Percentiles rank a stretch among this genome's conserved stretches.
These are phyloP conservation scores for Drosophila serrata DNA, from an alignment of 1,140 invertebrate species.

Conservation along the genomic window DNA sequence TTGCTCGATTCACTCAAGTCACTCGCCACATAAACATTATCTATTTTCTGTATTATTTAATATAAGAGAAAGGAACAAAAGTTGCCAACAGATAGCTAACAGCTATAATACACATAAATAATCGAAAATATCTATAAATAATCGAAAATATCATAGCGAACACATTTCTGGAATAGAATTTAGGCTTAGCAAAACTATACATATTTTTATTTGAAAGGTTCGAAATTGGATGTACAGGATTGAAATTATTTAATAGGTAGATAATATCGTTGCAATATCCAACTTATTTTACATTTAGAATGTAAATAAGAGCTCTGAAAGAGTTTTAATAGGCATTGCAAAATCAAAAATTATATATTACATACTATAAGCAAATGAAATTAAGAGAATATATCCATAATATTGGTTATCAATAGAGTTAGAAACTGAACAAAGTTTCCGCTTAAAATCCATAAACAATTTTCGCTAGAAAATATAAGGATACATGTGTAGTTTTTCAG, in stretches of 20 bases:
- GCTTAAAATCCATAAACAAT: neutral
- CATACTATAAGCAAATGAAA: too few species aligned
- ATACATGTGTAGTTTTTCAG: too few species aligned
- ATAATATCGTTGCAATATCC: neutral
- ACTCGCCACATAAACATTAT: neutral
- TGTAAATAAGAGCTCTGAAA: neutral
- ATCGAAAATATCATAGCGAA: neutral
- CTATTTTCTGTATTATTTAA: neutral
- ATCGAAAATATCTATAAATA: neutral
- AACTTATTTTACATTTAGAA: neutral
- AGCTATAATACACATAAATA: too few species aligned
- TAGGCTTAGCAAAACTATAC: neutral
- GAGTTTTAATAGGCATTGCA: too few species aligned
- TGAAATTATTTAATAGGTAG: too few species aligned
- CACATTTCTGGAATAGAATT: neutral
- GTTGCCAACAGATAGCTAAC: neutral
- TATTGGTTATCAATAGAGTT: too few species aligned
- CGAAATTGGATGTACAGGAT: too few species aligned
- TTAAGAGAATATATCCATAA: too few species aligned
- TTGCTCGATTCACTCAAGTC: neutral
- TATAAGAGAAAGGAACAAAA: too few species aligned
- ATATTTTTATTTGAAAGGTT: neutral
- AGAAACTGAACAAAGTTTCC: too few species aligned
- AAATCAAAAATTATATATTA: too few species aligned
- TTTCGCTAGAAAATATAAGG: too few species aligned